Conservation (phyloP, 2,888 invertebrate species). For the Lysandra coridon region DNA sequence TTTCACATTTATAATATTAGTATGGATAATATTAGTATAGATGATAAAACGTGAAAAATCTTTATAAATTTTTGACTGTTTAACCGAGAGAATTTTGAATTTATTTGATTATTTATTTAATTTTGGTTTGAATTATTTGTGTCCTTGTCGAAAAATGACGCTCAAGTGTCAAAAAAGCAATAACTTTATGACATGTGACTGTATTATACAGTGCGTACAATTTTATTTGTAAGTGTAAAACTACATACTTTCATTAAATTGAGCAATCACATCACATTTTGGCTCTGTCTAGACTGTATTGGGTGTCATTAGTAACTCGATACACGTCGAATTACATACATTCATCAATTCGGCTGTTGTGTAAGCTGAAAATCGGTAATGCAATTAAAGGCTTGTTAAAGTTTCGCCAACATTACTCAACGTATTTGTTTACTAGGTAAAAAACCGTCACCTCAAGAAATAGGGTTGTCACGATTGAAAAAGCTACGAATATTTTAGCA, state of each 20-base stretch:
- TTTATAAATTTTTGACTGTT: too few species aligned
- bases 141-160: too few species aligned
- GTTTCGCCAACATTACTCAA: slow-evolving; percentile 15
- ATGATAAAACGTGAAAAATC: too few species aligned
- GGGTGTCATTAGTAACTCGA: neutral
- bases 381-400: slow-evolving; percentile 28
- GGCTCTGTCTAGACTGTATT: slow-evolving; percentile 7
- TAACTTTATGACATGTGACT: too few species aligned
- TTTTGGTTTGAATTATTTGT: too few species aligned
- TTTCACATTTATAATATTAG: too few species aligned
- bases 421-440: slow-evolving; percentile 12
- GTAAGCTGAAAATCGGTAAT: slow-evolving; percentile 17
- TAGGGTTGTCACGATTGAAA: neutral
- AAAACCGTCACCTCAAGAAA: slow-evolving; percentile 7
- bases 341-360: neutral
- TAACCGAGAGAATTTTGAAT: too few species aligned
- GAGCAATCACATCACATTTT: neutral
- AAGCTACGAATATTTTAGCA: neutral
- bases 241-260: neutral
- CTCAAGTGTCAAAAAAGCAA: too few species aligned
- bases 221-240: neutral
- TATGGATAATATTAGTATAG: too few species aligned
- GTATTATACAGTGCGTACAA: too few species aligned
- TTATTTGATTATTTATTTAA: too few species aligned
- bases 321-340: slow-evolving; percentile 3